A percentile compares a stretch with the other conserved stretches of the same genome.
Conservation (phyloP, 1,140 invertebrate species). For the Drosophila parvula region DNA sequence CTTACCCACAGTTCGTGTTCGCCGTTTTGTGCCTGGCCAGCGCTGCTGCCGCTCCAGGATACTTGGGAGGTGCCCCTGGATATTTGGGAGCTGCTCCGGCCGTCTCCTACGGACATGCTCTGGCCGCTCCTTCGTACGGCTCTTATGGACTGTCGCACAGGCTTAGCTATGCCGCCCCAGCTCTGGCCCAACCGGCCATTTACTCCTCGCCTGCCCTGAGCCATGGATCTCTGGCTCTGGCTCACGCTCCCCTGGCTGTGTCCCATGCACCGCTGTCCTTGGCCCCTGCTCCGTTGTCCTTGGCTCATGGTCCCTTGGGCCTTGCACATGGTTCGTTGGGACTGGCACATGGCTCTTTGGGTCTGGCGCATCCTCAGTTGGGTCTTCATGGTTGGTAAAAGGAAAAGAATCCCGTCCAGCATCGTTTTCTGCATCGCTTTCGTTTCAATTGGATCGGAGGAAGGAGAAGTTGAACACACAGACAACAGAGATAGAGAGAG, state of each 20-base stretch:
- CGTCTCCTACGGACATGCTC: conserved; percentile 44
- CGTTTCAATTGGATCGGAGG: conserved; percentile 25
- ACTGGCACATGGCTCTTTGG: conserved; percentile 45
- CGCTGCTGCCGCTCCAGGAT: conserved; percentile 74
- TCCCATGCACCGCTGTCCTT: conserved; percentile 15
- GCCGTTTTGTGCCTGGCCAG: conserved; percentile 68
- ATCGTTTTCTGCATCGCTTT: conserved; percentile 34
- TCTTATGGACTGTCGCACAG: conserved; percentile 54
- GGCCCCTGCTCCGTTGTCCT: conserved; percentile 30
- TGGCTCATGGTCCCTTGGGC: conserved; percentile 29
- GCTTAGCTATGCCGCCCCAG: conserved; percentile 56
- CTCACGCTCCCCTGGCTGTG: conserved; percentile 15
- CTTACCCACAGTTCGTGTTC: conserved; percentile 53
- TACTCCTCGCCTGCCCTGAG: conserved; percentile 44
- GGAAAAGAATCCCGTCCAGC: background rate
- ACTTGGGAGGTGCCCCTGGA: conserved; percentile 61
- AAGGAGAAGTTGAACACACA: background rate
- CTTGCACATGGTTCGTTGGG: conserved; percentile 51
- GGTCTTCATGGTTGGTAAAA: conserved; percentile 73
- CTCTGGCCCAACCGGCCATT: conserved; percentile 38
- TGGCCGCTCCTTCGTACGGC: conserved; percentile 45
- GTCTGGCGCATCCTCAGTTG: conserved; percentile 56
- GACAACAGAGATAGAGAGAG: background rate
- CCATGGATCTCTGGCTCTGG: conserved; percentile 57
- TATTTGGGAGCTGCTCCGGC: conserved; percentile 46